Evolutionary conservation across 30 jellyfish, hydroid and myxozoan species (phyloP).

Genomic region (Phacellophora camtschatica): DNA sequence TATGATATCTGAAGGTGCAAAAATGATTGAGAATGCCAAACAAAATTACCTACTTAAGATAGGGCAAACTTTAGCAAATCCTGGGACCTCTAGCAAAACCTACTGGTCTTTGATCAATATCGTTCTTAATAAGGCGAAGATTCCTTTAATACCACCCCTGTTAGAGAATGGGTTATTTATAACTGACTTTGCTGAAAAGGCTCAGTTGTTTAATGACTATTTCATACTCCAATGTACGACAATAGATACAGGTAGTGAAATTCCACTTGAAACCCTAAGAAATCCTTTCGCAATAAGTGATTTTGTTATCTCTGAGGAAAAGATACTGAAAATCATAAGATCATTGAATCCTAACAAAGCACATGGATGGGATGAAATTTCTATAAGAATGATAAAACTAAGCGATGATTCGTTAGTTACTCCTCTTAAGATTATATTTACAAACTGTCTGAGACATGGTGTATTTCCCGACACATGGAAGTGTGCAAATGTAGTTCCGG

Average conservation of each 20-base stretch:
- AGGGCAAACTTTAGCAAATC: slow-evolving; percentile 62
- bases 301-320: slow-evolving; percentile 42
- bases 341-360: slow-evolving; percentile 57
- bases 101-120: slow-evolving; percentile 68
- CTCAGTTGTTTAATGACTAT: slow-evolving; percentile 49
- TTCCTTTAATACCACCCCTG: slow-evolving; percentile 68
- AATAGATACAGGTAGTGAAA: slow-evolving; percentile 62
- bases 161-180: slow-evolving; percentile 51
- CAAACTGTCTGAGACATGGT: slow-evolving; percentile 35
- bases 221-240: slow-evolving; percentile 66
- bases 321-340: slow-evolving; percentile 44
- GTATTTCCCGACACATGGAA: slow-evolving; percentile 57
- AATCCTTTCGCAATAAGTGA: slow-evolving; percentile 35
- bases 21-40: slow-evolving; percentile 57
- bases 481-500: too few relatives aligned
- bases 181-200: slow-evolving; percentile 74
- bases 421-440: slow-evolving; percentile 43
- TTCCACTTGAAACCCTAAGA: slow-evolving; percentile 34
- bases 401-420: slow-evolving; percentile 48
- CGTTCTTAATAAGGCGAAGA: slow-evolving; percentile 59
- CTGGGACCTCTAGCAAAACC: slow-evolving; percentile 57
- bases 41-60: slow-evolving; percentile 39
- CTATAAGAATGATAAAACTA: too few relatives aligned
- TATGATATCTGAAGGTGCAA: slow-evolving; percentile 48
- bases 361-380: slow-evolving; percentile 75